Evolutionary conservation across 2,888 invertebrate species (phyloP).

Genomic region (Steinernema carpocapsae): DNA sequence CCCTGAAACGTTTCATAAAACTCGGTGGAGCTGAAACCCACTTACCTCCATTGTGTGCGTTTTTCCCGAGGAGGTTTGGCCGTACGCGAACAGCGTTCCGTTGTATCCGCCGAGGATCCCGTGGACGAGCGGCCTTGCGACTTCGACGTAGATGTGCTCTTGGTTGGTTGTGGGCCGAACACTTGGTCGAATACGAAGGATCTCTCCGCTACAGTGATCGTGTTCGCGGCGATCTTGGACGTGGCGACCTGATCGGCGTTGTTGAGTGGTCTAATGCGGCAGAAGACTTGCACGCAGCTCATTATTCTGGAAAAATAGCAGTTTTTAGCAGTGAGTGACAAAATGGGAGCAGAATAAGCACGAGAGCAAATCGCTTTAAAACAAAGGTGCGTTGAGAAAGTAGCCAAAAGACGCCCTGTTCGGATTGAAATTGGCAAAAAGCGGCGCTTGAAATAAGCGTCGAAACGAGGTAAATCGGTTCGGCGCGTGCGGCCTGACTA

Average conservation of each 20-base stretch:
- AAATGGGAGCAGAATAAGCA: too few relatives aligned
- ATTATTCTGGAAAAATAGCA: too few relatives aligned
- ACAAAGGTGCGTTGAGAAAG: too few relatives aligned
- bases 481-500: too few relatives aligned
- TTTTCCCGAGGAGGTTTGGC: slow-evolving; percentile 69
- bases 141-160: slow-evolving; percentile 97
- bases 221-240: slow-evolving; percentile 91
- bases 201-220: slow-evolving; percentile 92
- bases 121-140: slow-evolving; percentile 94
- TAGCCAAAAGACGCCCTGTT: too few relatives aligned
- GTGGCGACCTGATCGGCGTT: slow-evolving; percentile 97
- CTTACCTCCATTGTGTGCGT: slow-evolving; percentile 10
- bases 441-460: too few relatives aligned
- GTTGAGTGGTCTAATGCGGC: slow-evolving; percentile 97
- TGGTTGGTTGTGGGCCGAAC: slow-evolving; percentile 97
- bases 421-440: too few relatives aligned
- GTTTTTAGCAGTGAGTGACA: too few relatives aligned
- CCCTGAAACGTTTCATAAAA: slow-evolving; percentile 69
- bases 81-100: slow-evolving; percentile 99
- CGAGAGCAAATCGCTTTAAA: too few relatives aligned
- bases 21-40: background rate
- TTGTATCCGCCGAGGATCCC: slow-evolving; percentile 80
- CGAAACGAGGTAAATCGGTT: too few relatives aligned
- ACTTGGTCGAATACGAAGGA: slow-evolving; percentile 98
- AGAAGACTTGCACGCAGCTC: slow-evolving; percentile 80